phyloP scores from a whole-genome alignment of 2,888 invertebrate genomes.

The Cryptus armator region DNA sequence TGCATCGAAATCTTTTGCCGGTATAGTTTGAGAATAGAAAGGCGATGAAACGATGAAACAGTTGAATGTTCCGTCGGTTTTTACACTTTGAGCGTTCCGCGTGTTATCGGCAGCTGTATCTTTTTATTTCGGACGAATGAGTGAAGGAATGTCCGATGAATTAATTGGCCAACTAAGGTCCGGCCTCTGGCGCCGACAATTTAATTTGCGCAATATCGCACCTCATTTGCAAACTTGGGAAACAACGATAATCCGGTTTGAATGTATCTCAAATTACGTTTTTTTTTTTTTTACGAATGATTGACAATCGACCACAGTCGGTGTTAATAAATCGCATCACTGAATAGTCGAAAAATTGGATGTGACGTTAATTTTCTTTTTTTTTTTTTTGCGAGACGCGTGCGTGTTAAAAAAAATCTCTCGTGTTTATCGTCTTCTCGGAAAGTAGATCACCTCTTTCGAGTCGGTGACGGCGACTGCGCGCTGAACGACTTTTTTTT shows the following conservation, averaged over 20 bases:
- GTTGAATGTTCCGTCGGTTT: not conserved
- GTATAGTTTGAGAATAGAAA: slow-evolving; percentile 17
- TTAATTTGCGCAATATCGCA: not conserved
- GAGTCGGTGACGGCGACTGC: slow-evolving; percentile 19
- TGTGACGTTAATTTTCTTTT: too few relatives aligned
- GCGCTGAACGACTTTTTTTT: slow-evolving; percentile 21
- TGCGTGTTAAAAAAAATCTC: not conserved
- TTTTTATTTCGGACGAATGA: not conserved
- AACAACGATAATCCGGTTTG: slow-evolving; percentile 28
- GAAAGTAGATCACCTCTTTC: not conserved
- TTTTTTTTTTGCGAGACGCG: too few relatives aligned
- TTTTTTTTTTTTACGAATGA: not conserved
- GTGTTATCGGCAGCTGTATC: not conserved
- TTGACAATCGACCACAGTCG: not conserved
- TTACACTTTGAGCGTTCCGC: not conserved
- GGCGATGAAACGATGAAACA: not conserved
- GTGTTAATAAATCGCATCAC: not conserved
- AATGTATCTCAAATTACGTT: not conserved
- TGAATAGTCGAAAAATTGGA: not conserved
- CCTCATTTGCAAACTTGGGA: slow-evolving; percentile 14
- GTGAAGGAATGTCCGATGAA: not conserved
- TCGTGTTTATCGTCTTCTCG: slow-evolving; percentile 18
- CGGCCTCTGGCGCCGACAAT: not conserved
- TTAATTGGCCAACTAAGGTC: not conserved
- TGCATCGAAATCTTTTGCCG: not conserved